Evolutionary conservation across 1,140 invertebrate species (phyloP), one percentile per base, ranked within the genome.

Genomic region (Solen grandis): DNA sequence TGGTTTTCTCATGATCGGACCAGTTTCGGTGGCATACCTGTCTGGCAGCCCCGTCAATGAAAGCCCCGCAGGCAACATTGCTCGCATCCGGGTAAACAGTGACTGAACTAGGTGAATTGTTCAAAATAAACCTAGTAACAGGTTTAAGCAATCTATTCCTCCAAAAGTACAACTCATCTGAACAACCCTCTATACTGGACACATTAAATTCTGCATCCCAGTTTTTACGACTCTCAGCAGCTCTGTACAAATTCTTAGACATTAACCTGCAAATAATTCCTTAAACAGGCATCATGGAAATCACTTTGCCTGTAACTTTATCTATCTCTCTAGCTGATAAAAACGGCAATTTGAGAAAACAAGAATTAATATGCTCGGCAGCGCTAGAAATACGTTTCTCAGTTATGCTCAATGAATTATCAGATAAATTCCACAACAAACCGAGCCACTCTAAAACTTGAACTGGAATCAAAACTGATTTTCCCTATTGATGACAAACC

Each of bases 1-100:
- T 25, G 10, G 13, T 69, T n/a, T 27, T 5, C 36, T 52, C 68
- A 41, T 35, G 41, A 55, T 60, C 27, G n/a, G 66, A 46, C 78
- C 78, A 73, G 25, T 63, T 73, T 66, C 57, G 63, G 31, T 81
- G 69, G 57, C 36, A 72, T 31, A 81, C 38, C 1, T 35, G 22
- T 41, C 36, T 66, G 29, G 63, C 25, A 27, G 27, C 19, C 10
- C 46, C 22, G 65, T 35, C 35, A 25, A 65, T 69, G 22, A 55
- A 52, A 31, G 68, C 60, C 1, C 59, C 66, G 41, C 68, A 72
- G 33, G 69, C 68, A n/a, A 29, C 36, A 14, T 46, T 35, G 59
- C 31, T 65, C 33, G 78, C 78, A 73, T 81, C 78, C 5, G 54
- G 60, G 41, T 55, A 60, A 31, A 60, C 41, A n/a, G 50, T 46